Conservation (phyloP, 2,888 invertebrate genomes). For the Drosophila cognata region DNA sequence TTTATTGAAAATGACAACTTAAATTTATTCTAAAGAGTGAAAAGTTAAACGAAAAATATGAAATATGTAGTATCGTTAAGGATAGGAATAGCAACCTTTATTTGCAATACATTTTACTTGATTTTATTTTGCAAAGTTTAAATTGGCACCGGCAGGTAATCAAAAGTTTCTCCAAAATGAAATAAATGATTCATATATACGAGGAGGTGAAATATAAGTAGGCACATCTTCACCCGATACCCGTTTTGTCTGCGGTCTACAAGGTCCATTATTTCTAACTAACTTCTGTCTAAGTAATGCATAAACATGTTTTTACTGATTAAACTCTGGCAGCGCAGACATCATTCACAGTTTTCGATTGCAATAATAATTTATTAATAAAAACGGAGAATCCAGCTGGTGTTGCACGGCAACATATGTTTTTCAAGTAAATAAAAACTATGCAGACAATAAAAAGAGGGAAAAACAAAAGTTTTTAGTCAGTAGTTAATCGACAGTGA, state of each 20-base stretch:
- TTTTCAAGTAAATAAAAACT: neutral
- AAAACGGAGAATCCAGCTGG: neutral
- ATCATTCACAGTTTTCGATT: neutral
- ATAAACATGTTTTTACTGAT: neutral
- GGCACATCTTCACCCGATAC: too few relatives aligned
- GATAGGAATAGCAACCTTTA: neutral
- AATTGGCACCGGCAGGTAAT: neutral
- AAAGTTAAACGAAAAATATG: neutral
- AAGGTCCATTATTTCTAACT: neutral
- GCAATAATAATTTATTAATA: neutral
- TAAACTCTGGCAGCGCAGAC: neutral
- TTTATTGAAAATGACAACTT: neutral
- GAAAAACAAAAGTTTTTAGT: neutral
- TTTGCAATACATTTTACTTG: neutral
- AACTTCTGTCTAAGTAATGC: neutral
- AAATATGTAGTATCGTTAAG: neutral
- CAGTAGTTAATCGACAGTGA: conserved; percentile 4
- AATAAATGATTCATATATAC: neutral
- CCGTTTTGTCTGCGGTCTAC: too few relatives aligned
- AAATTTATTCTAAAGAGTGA: neutral
- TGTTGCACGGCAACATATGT: neutral
- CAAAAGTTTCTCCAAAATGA: neutral
- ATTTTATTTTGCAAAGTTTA: neutral
- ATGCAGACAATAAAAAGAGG: conserved; percentile 2
- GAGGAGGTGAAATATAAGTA: neutral